Evolutionary conservation across 2,888 invertebrate genomes (phyloP).

Genomic region (Andrena bucephala): DNA sequence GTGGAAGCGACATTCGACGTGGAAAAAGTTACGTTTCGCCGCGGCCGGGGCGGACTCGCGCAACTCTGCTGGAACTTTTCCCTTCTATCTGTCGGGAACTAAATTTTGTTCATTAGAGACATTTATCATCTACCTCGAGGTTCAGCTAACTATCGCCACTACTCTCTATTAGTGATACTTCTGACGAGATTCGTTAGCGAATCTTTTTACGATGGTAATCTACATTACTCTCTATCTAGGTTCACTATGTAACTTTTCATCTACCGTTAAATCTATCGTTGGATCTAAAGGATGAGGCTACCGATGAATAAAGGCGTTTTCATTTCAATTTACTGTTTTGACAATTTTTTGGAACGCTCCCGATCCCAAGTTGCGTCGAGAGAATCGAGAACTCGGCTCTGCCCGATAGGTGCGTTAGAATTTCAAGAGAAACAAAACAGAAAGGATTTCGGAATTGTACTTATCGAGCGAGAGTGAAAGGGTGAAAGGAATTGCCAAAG

Average conservation of each 20-base stretch:
- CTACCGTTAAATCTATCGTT: conserved; percentile 21
- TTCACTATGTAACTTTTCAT: not conserved
- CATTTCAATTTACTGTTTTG: not conserved
- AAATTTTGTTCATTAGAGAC: conserved; percentile 22
- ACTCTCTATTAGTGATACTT: conserved; percentile 15
- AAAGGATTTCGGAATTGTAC: not conserved
- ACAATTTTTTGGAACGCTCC: not conserved
- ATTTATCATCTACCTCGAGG: conserved; percentile 1
- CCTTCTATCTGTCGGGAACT: conserved; percentile 24
- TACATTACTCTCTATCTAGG: conserved; percentile 19
- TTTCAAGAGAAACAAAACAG: not conserved
- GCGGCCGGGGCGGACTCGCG: not conserved
- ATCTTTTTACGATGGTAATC: not conserved
- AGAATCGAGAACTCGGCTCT: not conserved
- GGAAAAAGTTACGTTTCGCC: not conserved
- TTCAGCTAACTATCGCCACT: conserved; percentile 29
- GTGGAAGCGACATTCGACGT: not conserved
- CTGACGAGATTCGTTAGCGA: conserved; percentile 3
- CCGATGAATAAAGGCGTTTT: not conserved
- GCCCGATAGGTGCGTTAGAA: conserved; percentile 7
- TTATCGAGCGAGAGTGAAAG: not conserved
- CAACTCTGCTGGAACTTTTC: conserved; percentile 13
- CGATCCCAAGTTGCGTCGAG: not conserved
- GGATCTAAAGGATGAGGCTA: conserved; percentile 21
- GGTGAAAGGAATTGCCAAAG: not conserved